A percentile compares a stretch with the other conserved stretches of the same genome.
Evolutionary conservation across 2,797 vertebrate species (phyloP).

Genomic region (Linurgus olivaceus): DNA sequence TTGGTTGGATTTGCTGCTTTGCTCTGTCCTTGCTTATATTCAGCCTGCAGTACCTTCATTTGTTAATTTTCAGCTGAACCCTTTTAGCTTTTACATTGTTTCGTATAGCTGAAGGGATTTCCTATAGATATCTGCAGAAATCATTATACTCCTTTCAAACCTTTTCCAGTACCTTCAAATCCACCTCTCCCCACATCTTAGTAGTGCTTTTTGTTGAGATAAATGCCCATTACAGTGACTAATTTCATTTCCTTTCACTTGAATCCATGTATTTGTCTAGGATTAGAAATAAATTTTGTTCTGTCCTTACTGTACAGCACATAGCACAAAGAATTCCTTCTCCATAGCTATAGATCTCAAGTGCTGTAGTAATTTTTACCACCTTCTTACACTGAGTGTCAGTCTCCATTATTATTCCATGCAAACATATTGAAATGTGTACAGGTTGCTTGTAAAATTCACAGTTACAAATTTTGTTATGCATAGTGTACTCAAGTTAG

Average conservation of each 20-base stretch:
- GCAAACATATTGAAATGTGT: neutral
- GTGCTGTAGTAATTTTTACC: neutral
- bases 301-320: neutral
- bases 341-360: neutral
- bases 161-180: slow-evolving; percentile 12
- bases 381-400: neutral
- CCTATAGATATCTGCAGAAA: neutral
- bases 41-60: neutral
- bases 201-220: neutral
- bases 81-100: neutral
- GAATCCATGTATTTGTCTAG: neutral
- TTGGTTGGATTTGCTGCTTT: neutral
- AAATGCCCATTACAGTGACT: neutral
- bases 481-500: neutral
- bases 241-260: neutral
- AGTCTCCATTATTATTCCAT: neutral
- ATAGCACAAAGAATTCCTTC: neutral
- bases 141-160: neutral
- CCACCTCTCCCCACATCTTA: neutral
- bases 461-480: neutral
- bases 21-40: neutral
- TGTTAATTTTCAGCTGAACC: neutral
- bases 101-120: neutral
- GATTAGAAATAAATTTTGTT: neutral
- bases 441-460: neutral